Percentiles rank a stretch among this genome's conserved stretches.
phyloP scores from a whole-genome alignment of 2,797 vertebrate species.

The Tangara arthus region DNA sequence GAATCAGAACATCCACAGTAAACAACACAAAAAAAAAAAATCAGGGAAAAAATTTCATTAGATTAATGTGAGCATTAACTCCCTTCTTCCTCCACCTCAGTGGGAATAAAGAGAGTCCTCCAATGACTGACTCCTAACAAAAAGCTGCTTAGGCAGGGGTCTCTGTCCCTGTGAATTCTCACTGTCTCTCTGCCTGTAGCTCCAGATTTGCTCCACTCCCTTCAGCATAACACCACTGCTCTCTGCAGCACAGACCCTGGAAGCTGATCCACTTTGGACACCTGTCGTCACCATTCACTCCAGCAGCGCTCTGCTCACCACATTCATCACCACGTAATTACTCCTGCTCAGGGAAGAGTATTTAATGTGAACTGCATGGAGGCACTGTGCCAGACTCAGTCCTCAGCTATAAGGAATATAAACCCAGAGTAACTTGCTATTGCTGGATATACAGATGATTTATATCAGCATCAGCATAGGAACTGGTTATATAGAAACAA shows the following conservation, averaged over 20 bases:
- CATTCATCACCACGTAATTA: neutral
- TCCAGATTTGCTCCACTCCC: neutral
- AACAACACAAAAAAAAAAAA: neutral
- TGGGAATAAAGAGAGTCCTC: neutral
- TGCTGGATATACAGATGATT: neutral
- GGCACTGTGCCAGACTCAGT: neutral
- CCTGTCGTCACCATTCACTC: neutral
- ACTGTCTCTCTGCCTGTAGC: neutral
- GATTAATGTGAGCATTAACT: neutral
- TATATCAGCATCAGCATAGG: neutral
- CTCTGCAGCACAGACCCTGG: neutral
- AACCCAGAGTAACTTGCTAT: neutral
- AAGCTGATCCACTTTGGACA: neutral
- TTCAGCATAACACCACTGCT: neutral
- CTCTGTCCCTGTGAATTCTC: neutral
- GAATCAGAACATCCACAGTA: neutral
- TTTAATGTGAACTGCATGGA: neutral
- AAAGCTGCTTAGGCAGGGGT: neutral
- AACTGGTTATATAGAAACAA: neutral
- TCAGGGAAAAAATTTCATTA: neutral
- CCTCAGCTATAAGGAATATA: neutral
- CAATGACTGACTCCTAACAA: neutral
- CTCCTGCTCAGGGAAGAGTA: neutral
- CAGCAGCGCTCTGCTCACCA: neutral
- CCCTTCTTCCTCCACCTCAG: neutral